phyloP scores from a whole-genome alignment of 2,888 invertebrate species.

The Drosophila antonietae region DNA sequence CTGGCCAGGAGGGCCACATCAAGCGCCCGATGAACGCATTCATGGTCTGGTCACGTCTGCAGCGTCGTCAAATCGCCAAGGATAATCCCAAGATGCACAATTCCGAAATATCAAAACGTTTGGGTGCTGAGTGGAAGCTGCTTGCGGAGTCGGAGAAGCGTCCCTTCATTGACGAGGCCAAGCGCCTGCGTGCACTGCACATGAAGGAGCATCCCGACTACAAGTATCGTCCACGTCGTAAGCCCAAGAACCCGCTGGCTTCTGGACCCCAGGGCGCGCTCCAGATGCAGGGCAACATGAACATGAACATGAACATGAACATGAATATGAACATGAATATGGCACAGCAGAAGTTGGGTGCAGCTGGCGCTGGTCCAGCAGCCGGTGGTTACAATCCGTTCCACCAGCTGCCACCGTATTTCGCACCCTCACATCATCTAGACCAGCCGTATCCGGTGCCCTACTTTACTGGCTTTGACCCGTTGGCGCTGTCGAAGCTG shows the following conservation, averaged over 20 bases:
- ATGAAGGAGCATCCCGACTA: conserved; percentile 97
- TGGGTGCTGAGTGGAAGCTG: conserved; percentile 97
- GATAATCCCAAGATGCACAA: conserved; percentile 98
- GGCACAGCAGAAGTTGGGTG: conserved; percentile 79
- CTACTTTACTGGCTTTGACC: conserved; percentile 85
- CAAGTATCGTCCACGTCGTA: conserved; percentile 94
- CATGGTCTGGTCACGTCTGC: conserved; percentile 97
- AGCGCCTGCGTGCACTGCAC: conserved; percentile 93
- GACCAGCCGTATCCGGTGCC: conserved; percentile 86
- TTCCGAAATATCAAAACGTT: conserved; percentile 94
- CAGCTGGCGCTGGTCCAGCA: conserved; percentile 81
- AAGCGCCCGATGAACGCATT: conserved; percentile 99
- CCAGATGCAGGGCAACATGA: conserved; percentile 76
- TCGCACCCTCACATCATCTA: conserved; percentile 90
- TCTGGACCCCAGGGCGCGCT: conserved; percentile 79
- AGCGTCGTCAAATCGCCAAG: conserved; percentile 95
- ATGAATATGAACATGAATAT: conserved; percentile 59
- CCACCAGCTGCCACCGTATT: conserved; percentile 90
- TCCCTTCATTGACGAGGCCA: conserved; percentile 98
- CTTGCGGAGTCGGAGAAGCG: conserved; percentile 94
- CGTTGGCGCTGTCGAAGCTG: conserved; percentile 83
- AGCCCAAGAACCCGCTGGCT: conserved; percentile 90
- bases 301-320: conserved; percentile 47
- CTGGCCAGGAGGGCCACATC: conserved; percentile 90
- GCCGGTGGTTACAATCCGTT: conserved; percentile 87